These are phyloP conservation scores for Pristionchus fissidentatus DNA, from an alignment of 2,888 invertebrate species.

Conservation along the genomic window DNA sequence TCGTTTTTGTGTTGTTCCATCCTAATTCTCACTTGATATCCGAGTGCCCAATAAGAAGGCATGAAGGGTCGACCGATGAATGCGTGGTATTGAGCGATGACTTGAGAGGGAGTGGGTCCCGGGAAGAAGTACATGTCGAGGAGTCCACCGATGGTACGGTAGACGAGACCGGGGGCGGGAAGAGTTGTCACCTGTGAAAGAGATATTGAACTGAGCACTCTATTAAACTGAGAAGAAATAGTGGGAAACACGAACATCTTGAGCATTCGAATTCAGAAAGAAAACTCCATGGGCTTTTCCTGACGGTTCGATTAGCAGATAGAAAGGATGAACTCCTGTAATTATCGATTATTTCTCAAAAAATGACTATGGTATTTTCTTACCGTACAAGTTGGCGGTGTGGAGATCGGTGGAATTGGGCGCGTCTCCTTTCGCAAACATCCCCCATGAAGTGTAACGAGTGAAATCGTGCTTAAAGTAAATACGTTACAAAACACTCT, in stretches of 20 bases:
- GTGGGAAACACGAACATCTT: slow-evolving; percentile 52
- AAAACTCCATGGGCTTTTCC: slow-evolving; percentile 73
- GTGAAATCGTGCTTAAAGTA: slow-evolving; percentile 70
- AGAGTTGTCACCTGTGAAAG: slow-evolving; percentile 57
- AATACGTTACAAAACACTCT: not conserved
- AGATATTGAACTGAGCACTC: too few species aligned
- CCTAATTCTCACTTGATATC: slow-evolving; percentile 70
- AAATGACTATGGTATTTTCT: not conserved
- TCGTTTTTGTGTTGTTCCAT: too few species aligned
- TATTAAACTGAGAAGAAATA: too few species aligned
- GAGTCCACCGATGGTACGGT: slow-evolving; percentile 79
- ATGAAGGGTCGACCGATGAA: slow-evolving; percentile 68
- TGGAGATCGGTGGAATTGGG: slow-evolving; percentile 62
- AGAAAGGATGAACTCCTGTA: slow-evolving; percentile 72
- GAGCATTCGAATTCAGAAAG: slow-evolving; percentile 71
- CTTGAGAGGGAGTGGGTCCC: slow-evolving; percentile 69
- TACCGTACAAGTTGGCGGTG: slow-evolving; percentile 69
- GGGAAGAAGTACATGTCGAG: slow-evolving; percentile 76
- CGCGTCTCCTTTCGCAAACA: slow-evolving; percentile 70
- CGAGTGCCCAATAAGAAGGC: slow-evolving; percentile 75
- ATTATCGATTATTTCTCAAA: not conserved
- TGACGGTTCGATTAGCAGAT: slow-evolving; percentile 68
- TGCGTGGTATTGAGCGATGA: slow-evolving; percentile 71
- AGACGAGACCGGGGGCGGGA: slow-evolving; percentile 81
- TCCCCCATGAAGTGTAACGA: slow-evolving; percentile 70